Base-by-base conservation (phyloP, 2,888 invertebrate genomes). In the Tinea pellionella region DNA sequence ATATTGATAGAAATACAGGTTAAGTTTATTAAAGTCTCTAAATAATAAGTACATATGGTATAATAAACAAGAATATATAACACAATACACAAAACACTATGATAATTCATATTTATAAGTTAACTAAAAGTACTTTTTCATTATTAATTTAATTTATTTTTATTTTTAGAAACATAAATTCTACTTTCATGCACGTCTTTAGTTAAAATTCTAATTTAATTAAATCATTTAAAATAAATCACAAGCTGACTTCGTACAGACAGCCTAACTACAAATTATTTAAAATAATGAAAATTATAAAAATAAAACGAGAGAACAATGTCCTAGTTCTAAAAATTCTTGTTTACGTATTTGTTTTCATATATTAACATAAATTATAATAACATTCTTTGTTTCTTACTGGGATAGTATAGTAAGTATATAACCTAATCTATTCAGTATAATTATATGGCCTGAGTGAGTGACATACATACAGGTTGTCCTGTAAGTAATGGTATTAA, bases 151-250 rank as follows among this genome's bases (percentile, higher is more conserved):
- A 37, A 37, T 37, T 16, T 24, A 24, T 13, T 29, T 9, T 12
- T 1, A 7, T 2, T 16, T 57, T 32, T 57, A 7, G 2, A 59
- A 43, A 43, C 15, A 59, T 43, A 3, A 57, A 16, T 57, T 24
- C 57, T 57, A 30, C 57, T 30, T 15, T 30, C 57, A 57, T 57
- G 57, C 57, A 57, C 32, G 11, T 29, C n/a, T 15, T 30, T 30
- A 57, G n/a, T 24, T 18, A 56, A 57, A 32, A 11, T 15, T 15
- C 16, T 16, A 24, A n/a, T n/a, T 53, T 53, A 19, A 0, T 30
- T 37, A 6, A n/a, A 6, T 37, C 9, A 37, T 37, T 9, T 2
- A 37, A 6, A 37, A 37, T 37, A 37, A 37, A 6, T 37, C 2
- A n/a, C 3, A 47, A 47, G 47, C 24, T 24, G 24, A 24, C 47